Evolutionary conservation across 1,140 invertebrate species (phyloP).

Genomic region (Microplitis mediator): DNA sequence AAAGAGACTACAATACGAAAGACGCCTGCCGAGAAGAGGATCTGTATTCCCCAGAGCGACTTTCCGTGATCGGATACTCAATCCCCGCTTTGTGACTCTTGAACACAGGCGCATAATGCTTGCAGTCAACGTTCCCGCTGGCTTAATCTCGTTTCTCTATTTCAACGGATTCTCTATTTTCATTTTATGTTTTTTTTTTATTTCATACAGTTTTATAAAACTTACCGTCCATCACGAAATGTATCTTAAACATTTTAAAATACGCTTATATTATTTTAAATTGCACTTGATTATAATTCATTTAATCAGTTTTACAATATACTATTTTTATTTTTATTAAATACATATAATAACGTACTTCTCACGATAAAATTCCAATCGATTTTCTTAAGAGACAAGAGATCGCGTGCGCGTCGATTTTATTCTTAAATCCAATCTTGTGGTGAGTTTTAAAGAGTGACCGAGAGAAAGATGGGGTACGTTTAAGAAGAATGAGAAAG

Average conservation of each 20-base stretch:
- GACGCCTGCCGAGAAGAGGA: conserved; percentile 2
- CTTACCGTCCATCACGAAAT: not conserved
- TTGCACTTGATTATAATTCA: too few species aligned
- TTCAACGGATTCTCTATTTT: not conserved
- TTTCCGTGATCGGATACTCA: conserved; percentile 22
- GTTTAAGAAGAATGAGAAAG: too few species aligned
- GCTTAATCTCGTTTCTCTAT: too few species aligned
- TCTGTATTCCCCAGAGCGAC: conserved; percentile 11
- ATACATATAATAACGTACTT: not conserved
- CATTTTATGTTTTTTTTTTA: not conserved
- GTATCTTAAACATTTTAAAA: not conserved
- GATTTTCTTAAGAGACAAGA: not conserved
- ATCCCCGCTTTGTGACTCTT: conserved; percentile 9
- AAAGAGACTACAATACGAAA: conserved; percentile 18
- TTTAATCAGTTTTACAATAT: not conserved
- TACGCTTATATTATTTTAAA: too few species aligned
- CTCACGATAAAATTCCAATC: not conserved
- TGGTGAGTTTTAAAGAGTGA: not conserved
- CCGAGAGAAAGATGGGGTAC: not conserved
- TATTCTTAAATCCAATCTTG: not conserved
- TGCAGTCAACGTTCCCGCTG: not conserved
- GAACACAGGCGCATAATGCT: conserved; percentile 6
- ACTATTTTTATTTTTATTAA: not conserved
- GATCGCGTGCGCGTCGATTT: conserved; percentile 2
- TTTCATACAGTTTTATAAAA: not conserved